Evolutionary conservation across 2,113 vertebrate genomes (phyloP).

Genomic region (Mobula hypostoma): DNA sequence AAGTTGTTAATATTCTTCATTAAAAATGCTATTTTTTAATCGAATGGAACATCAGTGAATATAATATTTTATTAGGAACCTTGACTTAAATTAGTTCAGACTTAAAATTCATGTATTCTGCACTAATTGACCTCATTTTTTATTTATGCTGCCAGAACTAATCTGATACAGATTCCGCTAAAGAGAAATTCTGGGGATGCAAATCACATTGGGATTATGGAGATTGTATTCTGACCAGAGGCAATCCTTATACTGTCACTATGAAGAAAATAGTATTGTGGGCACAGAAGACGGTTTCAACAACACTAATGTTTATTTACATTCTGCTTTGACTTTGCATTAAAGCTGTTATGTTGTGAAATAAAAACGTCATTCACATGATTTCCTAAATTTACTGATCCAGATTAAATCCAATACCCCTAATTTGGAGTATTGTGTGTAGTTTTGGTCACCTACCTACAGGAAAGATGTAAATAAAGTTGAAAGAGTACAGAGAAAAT

Average conservation of each 20-base stretch:
- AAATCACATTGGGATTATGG: neutral
- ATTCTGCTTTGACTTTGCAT: neutral
- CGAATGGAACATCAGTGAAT: neutral
- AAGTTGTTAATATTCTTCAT: neutral
- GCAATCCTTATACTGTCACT: neutral
- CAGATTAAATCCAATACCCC: neutral
- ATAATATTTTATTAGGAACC: neutral
- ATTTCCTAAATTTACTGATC: neutral
- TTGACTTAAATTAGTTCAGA: neutral
- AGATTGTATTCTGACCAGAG: slow-evolving; percentile 4
- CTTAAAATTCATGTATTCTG: neutral
- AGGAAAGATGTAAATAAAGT: no score
- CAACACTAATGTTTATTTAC: neutral
- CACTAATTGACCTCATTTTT: neutral
- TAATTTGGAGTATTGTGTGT: no score
- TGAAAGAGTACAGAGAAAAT: no score
- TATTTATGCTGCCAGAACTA: neutral
- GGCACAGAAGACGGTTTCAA: neutral
- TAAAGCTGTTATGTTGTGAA: neutral
- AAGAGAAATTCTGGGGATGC: slow-evolving; percentile 13
- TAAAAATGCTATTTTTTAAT: neutral
- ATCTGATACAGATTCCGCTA: neutral
- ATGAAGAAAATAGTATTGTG: neutral
- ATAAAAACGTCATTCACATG: neutral
- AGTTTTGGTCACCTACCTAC: no score